Base-by-base conservation (phyloP, 2,888 invertebrate species). In the Drosophila neonasuta region DNA sequence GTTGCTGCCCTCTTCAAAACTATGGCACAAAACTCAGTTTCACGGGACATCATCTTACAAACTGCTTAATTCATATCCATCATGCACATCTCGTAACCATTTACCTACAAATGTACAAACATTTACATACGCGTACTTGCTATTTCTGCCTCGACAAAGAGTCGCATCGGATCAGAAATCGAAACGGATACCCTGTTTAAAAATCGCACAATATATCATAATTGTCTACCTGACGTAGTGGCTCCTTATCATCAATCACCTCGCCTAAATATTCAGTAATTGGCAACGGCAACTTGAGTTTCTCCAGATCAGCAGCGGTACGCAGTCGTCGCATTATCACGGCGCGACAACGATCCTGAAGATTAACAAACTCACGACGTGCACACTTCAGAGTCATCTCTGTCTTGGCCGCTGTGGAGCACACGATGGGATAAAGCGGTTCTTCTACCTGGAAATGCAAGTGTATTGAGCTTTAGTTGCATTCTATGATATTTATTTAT, bases 331-430 rank as follows among this genome's bases (percentile, higher is more conserved):
- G 92, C 64, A 94, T 92, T 73, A 95, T 94, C 57, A 92, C 92
- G 1, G 93, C 93, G 20, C 94, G 91, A 87, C 94, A 94, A 41
- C 94, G 91, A 89, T 95, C 95, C 85, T 95, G 94, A 6, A 95
- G 91, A 87, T 92, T 94, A 1, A 93, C 92, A 86, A 94, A 94
- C 81, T 94, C 94, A 42, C 94, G 89, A 68, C 92, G 92, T 76
- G 93, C 92, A 30, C 91, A 90, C 32, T 92, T 92, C 15, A 95
- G 88, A 0, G 93, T 92, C 94, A 95, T 95, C 90, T 94, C 94
- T 2, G 95, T 95, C 90, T 95, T 95, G 15, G 95, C 95, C 0
- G 95, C 95, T 0, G 95, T 95, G 2, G 95, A 95, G 79, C 94
- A 93, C 9, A 95, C 92, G 61, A 94, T 93, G 0, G 95, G 95